Base-by-base conservation (phyloP, 2,797 vertebrate genomes). In the Sebastes glaucus region DNA sequence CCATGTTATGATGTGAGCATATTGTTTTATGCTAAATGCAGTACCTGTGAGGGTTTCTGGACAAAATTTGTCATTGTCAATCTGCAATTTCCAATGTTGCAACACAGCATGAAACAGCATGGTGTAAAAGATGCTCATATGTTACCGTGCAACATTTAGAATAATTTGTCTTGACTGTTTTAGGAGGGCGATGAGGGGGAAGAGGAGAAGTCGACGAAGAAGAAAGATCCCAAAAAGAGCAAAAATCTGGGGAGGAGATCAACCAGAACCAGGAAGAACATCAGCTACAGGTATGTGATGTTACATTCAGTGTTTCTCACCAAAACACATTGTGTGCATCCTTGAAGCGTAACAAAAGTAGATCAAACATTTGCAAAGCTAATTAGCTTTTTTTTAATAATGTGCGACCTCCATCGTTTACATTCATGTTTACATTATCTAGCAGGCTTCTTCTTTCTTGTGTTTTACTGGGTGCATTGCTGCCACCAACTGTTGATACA, bases 221-320 rank as follows among this genome's bases (percentile, higher is more conserved):
- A 98, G 93, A 99, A 99, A 94, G 97, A 98, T 84, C 83, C 96
- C n/a, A 99, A 98, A 87, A 98, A 97, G 92, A 96, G 91, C 7
- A 98, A 97, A 86, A 96, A 95, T 82, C 95, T 98, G 25, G 98
- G 97, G 71, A 96, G 98, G 89, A 96, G 98, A 60, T 99, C 98
- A 2, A 98, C 98, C 60, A 95, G 98, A 87, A 96, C 96, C 85
- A 95, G 98, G 57, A 99, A 99, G 78, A 97, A 97, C 92, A 99
- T 99, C 94, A 99, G 98, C 94, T 99, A 99, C 93, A 98, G 98
- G 98, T 99, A 46, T 46, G 42, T 18, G 16, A 46, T 46, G 42
- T 46, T 46, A 46, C 42, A 46, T 18, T 46, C 42, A 18, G 42
- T 46, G 42, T 30, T 27, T 38, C 6, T 32, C 32, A 25, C 30